phyloP scores from a whole-genome alignment of 2,888 invertebrate species.

The Pharmacophagus antenor region DNA sequence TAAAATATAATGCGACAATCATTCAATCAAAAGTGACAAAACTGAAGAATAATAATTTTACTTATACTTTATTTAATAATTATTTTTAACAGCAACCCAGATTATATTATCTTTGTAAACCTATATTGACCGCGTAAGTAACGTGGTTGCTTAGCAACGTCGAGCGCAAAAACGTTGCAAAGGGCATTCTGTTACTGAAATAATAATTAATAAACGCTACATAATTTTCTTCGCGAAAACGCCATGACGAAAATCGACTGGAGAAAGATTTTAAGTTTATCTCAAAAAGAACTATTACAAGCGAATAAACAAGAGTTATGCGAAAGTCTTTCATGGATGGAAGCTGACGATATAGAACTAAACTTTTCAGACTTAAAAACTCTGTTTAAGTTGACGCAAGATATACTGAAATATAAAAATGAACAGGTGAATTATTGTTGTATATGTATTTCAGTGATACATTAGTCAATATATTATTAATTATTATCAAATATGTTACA shows the following conservation, averaged over 20 bases:
- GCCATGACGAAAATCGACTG: constrained; percentile 78
- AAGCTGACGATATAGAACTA: constrained; percentile 79
- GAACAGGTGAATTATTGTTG: constrained; percentile 79
- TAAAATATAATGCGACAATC: too few relatives aligned
- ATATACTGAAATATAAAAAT: constrained; percentile 84
- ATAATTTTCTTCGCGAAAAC: background rate
- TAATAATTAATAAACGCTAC: background rate
- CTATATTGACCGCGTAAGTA: too few relatives aligned
- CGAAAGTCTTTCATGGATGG: constrained; percentile 82
- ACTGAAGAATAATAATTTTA: background rate
- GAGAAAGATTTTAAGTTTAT: constrained; percentile 78
- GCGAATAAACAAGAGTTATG: constrained; percentile 84
- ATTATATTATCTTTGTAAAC: too few relatives aligned
- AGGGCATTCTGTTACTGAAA: background rate
- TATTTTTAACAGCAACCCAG: background rate
- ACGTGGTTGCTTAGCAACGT: constrained; percentile 56
- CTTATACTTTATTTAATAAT: background rate
- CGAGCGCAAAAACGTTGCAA: constrained; percentile 23
- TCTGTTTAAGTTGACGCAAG: constrained; percentile 83
- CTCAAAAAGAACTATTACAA: constrained; percentile 78
- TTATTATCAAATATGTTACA: too few relatives aligned
- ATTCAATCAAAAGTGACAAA: too few relatives aligned
- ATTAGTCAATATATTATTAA: too few relatives aligned
- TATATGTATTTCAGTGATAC: background rate
- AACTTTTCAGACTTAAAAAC: constrained; percentile 79